These are phyloP conservation scores for Corbicula japonica DNA, from an alignment of 2,888 invertebrate species.

Conservation along the genomic window DNA sequence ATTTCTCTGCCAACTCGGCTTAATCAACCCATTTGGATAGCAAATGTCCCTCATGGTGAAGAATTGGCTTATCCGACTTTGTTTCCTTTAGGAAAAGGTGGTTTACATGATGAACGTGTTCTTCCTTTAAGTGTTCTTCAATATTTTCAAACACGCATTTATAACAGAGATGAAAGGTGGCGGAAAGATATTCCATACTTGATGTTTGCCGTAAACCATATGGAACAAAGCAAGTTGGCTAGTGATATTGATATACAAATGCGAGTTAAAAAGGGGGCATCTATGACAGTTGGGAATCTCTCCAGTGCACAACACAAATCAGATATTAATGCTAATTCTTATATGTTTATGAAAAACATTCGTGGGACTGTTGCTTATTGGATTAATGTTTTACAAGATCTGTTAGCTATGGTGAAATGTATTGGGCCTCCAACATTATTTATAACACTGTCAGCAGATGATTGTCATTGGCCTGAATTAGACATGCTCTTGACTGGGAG, in stretches of 20 bases:
- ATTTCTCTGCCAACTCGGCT: constrained; percentile 21
- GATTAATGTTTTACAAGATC: constrained; percentile 22
- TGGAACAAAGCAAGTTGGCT: constrained; percentile 26
- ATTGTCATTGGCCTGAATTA: constrained; percentile 31
- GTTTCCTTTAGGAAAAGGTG: constrained; percentile 31
- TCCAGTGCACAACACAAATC: constrained; percentile 4
- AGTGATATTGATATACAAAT: constrained; percentile 30
- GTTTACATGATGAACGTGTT: constrained; percentile 20
- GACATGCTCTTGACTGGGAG: constrained; percentile 21
- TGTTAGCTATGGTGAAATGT: constrained; percentile 26
- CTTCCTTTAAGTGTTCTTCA: constrained; percentile 5
- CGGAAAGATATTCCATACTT: constrained; percentile 38
- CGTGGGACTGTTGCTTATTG: constrained; percentile 37
- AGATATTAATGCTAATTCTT: constrained; percentile 27
- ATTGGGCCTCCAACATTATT: constrained; percentile 20
- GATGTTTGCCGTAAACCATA: constrained; percentile 30
- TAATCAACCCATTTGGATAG: constrained; percentile 23
- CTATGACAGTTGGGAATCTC: constrained; percentile 17
- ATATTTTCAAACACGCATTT: constrained; percentile 15
- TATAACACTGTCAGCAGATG: constrained; percentile 27
- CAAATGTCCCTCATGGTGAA: constrained; percentile 20
- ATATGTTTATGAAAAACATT: constrained; percentile 40
- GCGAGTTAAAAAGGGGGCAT: constrained; percentile 2
- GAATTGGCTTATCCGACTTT: constrained; percentile 18
- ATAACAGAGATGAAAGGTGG: constrained; percentile 26